Percentiles rank a stretch among this genome's conserved stretches.
These are phyloP conservation scores for Pelvicachromis taeniatus DNA, from an alignment of 2,113 vertebrate species.

Conservation along the genomic window DNA sequence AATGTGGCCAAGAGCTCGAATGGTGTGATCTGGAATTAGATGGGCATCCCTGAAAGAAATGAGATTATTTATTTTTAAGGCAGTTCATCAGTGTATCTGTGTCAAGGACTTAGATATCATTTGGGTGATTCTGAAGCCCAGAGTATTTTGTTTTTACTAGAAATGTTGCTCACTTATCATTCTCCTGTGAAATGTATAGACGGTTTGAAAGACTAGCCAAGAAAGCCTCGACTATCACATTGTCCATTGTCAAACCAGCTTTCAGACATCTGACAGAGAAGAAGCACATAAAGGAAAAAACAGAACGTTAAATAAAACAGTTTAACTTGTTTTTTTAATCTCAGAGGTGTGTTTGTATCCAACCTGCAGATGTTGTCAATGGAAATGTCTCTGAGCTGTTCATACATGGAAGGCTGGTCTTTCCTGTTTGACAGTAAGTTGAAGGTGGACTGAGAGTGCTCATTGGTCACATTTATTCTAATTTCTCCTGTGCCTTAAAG, in stretches of 20 bases:
- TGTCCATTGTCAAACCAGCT: constrained; percentile 88
- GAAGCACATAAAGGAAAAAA: background rate
- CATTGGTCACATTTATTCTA: constrained; percentile 91
- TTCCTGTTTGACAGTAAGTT: constrained; percentile 82
- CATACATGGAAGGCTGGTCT: constrained; percentile 92
- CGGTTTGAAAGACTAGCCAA: constrained; percentile 94
- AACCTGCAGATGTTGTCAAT: constrained; percentile 97
- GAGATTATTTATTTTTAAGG: constrained; percentile 4
- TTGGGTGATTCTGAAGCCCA: background rate
- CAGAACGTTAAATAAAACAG: background rate
- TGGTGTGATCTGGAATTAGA: constrained; percentile 95
- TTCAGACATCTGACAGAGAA: constrained; percentile 81
- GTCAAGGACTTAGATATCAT: background rate
- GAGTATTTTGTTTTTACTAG: background rate
- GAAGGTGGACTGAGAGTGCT: constrained; percentile 86
- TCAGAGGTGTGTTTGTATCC: background rate
- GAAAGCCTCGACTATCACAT: constrained; percentile 92
- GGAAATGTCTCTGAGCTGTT: constrained; percentile 93
- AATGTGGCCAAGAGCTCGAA: constrained; percentile 91
- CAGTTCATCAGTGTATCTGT: background rate
- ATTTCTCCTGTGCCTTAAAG: constrained; percentile 83
- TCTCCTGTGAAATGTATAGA: constrained; percentile 98
- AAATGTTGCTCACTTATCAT: constrained; percentile 82
- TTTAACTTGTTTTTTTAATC: background rate
- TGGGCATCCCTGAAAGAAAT: constrained; percentile 84